These are phyloP conservation scores for Anthrax anthrax DNA, from an alignment of 2,888 invertebrate species.

Conservation along the genomic window DNA sequence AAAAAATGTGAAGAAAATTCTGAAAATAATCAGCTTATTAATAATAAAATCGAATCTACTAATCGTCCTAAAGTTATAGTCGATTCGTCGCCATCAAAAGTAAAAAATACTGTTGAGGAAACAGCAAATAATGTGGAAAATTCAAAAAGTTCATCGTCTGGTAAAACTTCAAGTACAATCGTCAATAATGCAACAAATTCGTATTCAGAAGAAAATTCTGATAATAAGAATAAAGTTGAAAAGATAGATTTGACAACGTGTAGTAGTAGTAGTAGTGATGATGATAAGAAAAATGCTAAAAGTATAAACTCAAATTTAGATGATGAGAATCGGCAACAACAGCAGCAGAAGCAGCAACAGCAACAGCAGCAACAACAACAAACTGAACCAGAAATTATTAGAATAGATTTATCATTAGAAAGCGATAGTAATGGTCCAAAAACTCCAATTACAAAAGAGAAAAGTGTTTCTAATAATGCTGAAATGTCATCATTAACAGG, in stretches of 20 bases:
- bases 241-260: neutral
- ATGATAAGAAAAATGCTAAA: too few relatives aligned
- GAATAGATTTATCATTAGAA: conserved; percentile 8
- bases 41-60: neutral
- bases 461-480: neutral
- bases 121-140: conserved; percentile 17
- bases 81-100: conserved; percentile 22
- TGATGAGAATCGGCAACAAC: too few relatives aligned
- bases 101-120: conserved; percentile 35
- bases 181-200: too few relatives aligned
- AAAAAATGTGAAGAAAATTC: neutral
- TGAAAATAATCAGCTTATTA: too few relatives aligned
- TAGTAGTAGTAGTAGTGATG: too few relatives aligned
- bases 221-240: neutral
- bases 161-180: too few relatives aligned
- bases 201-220: neutral
- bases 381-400: neutral
- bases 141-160: conserved; percentile 13
- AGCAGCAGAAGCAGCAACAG: neutral
- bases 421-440: neutral
- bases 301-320: too few relatives aligned
- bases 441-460: neutral
- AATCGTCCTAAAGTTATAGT: conserved; percentile 15
- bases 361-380: neutral
- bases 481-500: neutral